Evolutionary conservation across 2,797 vertebrate species (phyloP).

Genomic region (Rhabdophis nuchalis): DNA sequence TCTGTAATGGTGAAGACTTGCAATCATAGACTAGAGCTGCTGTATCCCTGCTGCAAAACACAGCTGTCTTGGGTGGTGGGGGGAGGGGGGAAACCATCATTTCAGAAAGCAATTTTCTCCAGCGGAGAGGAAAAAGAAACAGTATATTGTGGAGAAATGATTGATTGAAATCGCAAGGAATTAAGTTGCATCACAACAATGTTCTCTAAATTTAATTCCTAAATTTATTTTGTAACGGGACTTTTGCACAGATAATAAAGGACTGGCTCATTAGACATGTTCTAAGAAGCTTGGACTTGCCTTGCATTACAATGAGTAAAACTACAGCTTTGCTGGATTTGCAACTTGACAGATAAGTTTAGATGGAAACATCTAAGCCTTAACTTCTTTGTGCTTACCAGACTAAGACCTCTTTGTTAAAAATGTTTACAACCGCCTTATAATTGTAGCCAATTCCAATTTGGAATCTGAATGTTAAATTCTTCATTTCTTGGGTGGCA

Average conservation of each 20-base stretch:
- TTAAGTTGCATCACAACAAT: conserved; percentile 3
- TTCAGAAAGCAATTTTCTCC: neutral
- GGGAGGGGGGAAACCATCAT: too few relatives aligned
- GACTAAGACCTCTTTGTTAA: neutral
- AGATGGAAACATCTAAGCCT: neutral
- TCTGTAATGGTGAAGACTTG: neutral
- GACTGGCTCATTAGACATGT: conserved; percentile 45
- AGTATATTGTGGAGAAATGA: neutral
- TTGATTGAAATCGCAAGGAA: neutral
- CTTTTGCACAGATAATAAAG: conserved; percentile 36
- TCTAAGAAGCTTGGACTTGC: conserved; percentile 49
- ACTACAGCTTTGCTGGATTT: conserved; percentile 49
- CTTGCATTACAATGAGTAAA: conserved; percentile 58
- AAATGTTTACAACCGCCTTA: neutral
- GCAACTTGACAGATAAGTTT: conserved; percentile 45
- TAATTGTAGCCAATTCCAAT: neutral
- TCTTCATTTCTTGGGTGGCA: conserved; percentile 6
- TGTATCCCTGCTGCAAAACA: neutral
- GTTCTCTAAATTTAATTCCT: conserved; percentile 18
- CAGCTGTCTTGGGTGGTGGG: too few relatives aligned
- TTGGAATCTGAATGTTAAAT: conserved; percentile 11
- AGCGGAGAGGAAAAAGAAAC: neutral
- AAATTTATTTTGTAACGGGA: conserved; percentile 3
- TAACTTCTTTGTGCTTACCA: conserved; percentile 7
- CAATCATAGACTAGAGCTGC: neutral